Conservation (phyloP, 1,140 invertebrate species). For the Drosophila miranda region DNA sequence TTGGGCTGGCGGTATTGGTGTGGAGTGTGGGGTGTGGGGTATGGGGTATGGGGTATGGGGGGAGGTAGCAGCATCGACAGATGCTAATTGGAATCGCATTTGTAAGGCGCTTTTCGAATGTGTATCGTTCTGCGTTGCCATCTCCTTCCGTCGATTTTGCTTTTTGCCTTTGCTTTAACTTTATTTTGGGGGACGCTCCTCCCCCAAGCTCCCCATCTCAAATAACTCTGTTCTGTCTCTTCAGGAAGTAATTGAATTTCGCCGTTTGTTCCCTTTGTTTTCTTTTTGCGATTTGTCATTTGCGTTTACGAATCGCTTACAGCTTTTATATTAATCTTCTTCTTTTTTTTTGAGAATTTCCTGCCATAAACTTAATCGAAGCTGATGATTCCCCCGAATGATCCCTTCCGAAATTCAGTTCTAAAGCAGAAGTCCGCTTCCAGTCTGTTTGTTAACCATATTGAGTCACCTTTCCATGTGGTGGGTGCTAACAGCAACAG, state of each 20-base stretch:
- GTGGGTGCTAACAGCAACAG: constrained; percentile 41
- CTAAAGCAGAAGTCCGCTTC: neutral
- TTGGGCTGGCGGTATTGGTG: neutral
- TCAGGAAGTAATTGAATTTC: constrained; percentile 69
- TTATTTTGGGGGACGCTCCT: neutral
- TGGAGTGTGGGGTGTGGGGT: neutral
- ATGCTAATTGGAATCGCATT: constrained; percentile 73
- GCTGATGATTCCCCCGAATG: neutral
- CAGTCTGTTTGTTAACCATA: constrained; percentile 7
- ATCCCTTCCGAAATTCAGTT: neutral
- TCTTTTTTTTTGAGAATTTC: constrained; percentile 41
- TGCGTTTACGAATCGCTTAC: constrained; percentile 54
- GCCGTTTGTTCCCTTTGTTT: constrained; percentile 26
- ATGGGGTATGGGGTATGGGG: constrained; percentile 11
- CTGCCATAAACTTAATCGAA: constrained; percentile 44
- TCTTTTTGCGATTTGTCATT: constrained; percentile 37
- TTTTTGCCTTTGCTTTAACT: neutral
- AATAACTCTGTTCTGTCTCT: constrained; percentile 26
- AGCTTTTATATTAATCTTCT: constrained; percentile 9
- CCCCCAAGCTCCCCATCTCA: no score
- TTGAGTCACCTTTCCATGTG: constrained; percentile 5
- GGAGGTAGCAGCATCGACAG: constrained; percentile 43
- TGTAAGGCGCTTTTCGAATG: constrained; percentile 47
- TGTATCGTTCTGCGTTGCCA: constrained; percentile 11
- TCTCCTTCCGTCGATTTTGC: constrained; percentile 16